These are phyloP conservation scores for Catalaphyllia jardinei DNA, from an alignment of 64 coral and sea anemone species.

Conservation along the genomic window DNA sequence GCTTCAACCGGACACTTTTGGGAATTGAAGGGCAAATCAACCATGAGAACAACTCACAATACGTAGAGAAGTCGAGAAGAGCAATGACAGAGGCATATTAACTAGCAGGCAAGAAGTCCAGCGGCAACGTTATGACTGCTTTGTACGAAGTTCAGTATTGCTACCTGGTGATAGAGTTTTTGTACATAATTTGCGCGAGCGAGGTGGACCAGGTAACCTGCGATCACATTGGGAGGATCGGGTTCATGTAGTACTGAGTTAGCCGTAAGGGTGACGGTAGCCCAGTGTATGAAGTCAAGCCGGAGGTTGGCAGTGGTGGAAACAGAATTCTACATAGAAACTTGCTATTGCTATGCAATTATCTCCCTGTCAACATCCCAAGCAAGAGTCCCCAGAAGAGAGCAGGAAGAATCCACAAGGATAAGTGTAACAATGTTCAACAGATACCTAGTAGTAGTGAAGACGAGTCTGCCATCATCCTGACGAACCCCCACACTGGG, in stretches of 20 bases:
- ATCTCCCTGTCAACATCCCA: neutral
- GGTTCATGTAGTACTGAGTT: too few species aligned
- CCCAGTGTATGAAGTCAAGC: too few species aligned
- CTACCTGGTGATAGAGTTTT: constrained; percentile 8
- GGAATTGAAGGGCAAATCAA: constrained; percentile 14
- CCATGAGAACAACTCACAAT: constrained; percentile 38
- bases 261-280: too few species aligned
- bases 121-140: neutral
- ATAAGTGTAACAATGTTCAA: neutral
- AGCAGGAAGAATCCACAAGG: neutral
- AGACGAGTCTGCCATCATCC: neutral
- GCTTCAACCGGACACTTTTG: constrained; percentile 5
- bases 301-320: too few species aligned
- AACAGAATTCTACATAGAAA: too few species aligned
- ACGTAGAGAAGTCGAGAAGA: neutral
- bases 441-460: neutral
- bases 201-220: too few species aligned
- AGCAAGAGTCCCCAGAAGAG: neutral
- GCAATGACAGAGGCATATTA: constrained; percentile 27
- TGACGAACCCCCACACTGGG: neutral
- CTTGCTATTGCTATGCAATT: constrained; percentile 36
- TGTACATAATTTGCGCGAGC: too few species aligned
- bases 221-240: too few species aligned
- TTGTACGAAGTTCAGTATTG: constrained; percentile 25
- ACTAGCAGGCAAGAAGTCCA: constrained; percentile 23